Base-by-base conservation (phyloP, 2,888 invertebrate genomes). In the Pseudococcus jackbeardsleyi region DNA sequence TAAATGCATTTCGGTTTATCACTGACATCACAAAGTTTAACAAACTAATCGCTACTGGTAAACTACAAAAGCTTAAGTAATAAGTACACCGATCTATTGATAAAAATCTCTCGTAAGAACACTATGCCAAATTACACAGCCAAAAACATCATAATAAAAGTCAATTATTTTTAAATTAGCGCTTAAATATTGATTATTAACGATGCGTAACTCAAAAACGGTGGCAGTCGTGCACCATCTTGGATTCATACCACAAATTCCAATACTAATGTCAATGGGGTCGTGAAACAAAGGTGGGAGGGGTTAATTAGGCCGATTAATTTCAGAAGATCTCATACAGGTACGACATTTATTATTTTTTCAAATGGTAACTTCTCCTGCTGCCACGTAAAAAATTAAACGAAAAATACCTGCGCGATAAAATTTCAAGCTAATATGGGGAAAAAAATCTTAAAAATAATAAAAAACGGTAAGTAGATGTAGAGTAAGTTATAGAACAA, bases 1-100 rank as follows among this genome's bases (percentile, higher is more conserved):
- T 77, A 77, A 77, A 77, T 77, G 77, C 77, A 77, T 77, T 77
- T 77, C 77, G 42, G 77, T 77, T 77, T 77, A 77, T 77, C 77
- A 77, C 77, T 77, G 77, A 77, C 77, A 77, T 77, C 77, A 77
- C 77, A 77, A 77, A 39, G 77, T 77, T 77, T n/a, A 39, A 77
- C 42, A 33, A 77, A 77, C 77, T 77, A 77, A 77, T 15, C 77
- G 77, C 77, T 77, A 77, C 42, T 77, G 42, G 77, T 77, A 77
- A 77, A 77, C 77, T 77, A 77, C 77, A 77, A 77, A 77, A 77
- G 77, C 77, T 77, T 77, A 77, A 77, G 39, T 77, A 72, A 19
- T 22, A 26, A 39, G 42, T 77, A n/a, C 77, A 33, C 26, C 72
- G 72, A 77, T 42, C 42, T 42, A 77, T 39, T 42, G 42, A 77